Evolutionary conservation across 2,888 invertebrate genomes (phyloP).

Genomic region (Andrena marginata): DNA sequence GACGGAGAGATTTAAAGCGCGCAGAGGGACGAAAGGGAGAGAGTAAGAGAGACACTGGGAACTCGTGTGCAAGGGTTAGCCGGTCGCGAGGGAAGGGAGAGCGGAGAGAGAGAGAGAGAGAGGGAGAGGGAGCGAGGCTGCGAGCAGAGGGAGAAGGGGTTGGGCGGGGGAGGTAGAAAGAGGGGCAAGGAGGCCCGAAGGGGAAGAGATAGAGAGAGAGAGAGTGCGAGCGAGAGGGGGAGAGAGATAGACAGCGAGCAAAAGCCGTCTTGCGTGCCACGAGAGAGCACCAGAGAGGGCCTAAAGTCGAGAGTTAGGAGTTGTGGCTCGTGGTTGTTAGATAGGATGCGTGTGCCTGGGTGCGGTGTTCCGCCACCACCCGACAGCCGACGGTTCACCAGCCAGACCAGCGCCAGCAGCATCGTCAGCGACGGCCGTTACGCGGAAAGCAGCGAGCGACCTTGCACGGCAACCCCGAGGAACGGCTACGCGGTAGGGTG

Average conservation of each 20-base stretch:
- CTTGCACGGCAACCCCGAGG: constrained; percentile 2
- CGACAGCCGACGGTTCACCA: constrained; percentile 69
- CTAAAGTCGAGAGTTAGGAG: constrained; percentile 78
- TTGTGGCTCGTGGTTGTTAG: constrained; percentile 83
- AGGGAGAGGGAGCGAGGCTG: constrained; percentile 17
- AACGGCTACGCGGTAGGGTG: constrained; percentile 15
- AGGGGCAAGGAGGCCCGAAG: constrained; percentile 29
- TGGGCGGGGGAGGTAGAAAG: constrained; percentile 31
- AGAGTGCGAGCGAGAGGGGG: constrained; percentile 35
- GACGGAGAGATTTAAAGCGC: background rate
- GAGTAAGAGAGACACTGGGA: background rate
- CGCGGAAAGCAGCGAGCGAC: constrained; percentile 24
- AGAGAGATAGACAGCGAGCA: constrained; percentile 17
- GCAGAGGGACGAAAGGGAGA: background rate
- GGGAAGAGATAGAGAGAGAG: constrained; percentile 17
- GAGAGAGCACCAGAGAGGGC: constrained; percentile 64
- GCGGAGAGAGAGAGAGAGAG: background rate
- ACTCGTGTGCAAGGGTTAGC: constrained; percentile 42
- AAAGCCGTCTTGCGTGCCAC: constrained; percentile 62
- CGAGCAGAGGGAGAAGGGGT: constrained; percentile 22
- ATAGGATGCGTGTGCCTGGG: constrained; percentile 85
- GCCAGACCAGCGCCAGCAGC: constrained; percentile 58
- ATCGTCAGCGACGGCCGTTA: constrained; percentile 22
- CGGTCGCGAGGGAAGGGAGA: constrained; percentile 20
- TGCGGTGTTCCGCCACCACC: constrained; percentile 82